Evolutionary conservation across 2,888 invertebrate species (phyloP), one percentile per base, ranked within the genome.

Genomic region (Plemyria rubiginata): DNA sequence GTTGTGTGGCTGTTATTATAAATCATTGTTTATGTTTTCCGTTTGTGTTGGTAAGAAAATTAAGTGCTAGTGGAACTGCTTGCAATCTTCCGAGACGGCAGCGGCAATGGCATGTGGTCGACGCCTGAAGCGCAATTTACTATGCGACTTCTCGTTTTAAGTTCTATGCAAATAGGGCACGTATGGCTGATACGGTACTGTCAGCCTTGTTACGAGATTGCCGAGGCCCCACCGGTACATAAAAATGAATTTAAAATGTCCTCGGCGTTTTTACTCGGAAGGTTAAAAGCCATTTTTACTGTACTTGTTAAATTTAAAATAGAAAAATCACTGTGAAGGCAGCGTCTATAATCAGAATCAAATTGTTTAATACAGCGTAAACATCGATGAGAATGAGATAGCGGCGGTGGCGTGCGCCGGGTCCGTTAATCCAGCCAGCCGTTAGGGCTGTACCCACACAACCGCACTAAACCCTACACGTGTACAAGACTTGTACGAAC

Each of bases 11-110:
- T 85, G 91, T 90, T 92, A 92, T 89, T 91, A 93, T 93, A 93
- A 93, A 93, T 93, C 92, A 93, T 92, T 92, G 91, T 89, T 93
- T 93, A 92, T 92, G 93, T 87, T 92, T 93, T 93, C 93, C 92
- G 93, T 91, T 92, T 91, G 88, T 82, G 85, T 87, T 88, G 81
- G 85, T 86, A 81, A 81, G 81, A 80, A 86, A 90, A 92, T 90
- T 90, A 90, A 90, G 88, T 89, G 87, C 81, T 88, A 85, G 64
- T 56, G 45, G 84, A 88, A 87, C 85, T 85, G 83, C 80, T 85
- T 78, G 86, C 85, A 83, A 86, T 87, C 87, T 86, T 80, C 79
- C 67, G 76, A 75, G 76, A 81, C 81, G 77, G 78, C 81, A 78
- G 58, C 50, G 11, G 49, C 58, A 58, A 38, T 79, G 79, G 76